Evolutionary conservation across 2,797 vertebrate genomes (phyloP).

Genomic region (Cossypha polioptera): DNA sequence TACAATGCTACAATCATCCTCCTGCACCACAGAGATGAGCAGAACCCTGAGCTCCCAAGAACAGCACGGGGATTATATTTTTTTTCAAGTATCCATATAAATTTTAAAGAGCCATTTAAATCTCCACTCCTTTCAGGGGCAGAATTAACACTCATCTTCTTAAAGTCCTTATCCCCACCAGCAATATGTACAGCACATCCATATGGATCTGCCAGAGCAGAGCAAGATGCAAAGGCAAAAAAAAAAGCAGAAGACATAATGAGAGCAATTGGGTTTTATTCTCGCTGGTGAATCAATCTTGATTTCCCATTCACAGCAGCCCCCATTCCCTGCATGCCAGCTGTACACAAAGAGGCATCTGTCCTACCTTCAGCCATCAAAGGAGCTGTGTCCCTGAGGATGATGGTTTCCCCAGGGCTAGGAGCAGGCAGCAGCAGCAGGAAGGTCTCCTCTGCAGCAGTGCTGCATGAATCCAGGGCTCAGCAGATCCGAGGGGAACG

Average conservation of each 20-base stretch:
- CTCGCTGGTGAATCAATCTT: slow-evolving; percentile 22
- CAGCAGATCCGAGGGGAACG: slow-evolving; percentile 16
- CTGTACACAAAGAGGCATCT: slow-evolving; percentile 13
- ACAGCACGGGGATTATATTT: neutral
- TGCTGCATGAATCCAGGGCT: neutral
- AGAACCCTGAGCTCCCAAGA: neutral
- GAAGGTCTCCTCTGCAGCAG: slow-evolving; percentile 15
- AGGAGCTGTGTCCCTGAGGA: neutral
- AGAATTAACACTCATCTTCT: neutral
- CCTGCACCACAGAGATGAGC: neutral
- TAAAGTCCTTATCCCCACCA: neutral
- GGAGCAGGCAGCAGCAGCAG: neutral
- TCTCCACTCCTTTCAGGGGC: neutral
- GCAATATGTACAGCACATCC: neutral
- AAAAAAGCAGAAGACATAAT: neutral
- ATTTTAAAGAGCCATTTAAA: neutral
- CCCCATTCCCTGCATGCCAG: neutral
- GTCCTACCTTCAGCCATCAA: slow-evolving; percentile 43
- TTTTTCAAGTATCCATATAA: neutral
- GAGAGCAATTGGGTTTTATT: slow-evolving; percentile 31
- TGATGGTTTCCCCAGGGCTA: neutral
- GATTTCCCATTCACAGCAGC: slow-evolving; percentile 11
- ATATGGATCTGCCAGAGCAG: neutral
- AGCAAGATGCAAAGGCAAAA: neutral
- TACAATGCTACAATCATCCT: neutral